Evolutionary conservation across 2,113 vertebrate species (phyloP).

Genomic region (Reinhardtius hippoglossoides): DNA sequence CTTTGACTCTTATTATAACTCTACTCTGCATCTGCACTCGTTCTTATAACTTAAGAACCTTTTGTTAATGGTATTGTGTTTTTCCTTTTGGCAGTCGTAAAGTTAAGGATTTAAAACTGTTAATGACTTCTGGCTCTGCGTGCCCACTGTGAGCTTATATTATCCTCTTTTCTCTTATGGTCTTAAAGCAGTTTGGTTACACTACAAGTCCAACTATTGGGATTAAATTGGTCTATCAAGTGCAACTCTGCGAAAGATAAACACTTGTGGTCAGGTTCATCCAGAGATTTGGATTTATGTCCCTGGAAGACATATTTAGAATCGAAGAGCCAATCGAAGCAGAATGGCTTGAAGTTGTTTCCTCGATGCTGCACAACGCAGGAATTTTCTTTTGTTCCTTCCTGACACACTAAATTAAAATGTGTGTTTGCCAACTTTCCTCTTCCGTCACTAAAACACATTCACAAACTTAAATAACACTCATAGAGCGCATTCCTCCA

Average conservation of each 20-base stretch:
- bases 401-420: constrained; percentile 34
- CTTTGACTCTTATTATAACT: constrained; percentile 28
- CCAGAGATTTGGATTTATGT: constrained; percentile 47
- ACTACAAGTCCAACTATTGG: constrained; percentile 41
- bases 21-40: constrained; percentile 12
- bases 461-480: background rate
- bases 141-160: constrained; percentile 43
- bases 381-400: constrained; percentile 57
- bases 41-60: constrained; percentile 66
- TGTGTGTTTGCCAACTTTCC: constrained; percentile 72
- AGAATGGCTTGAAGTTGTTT: constrained; percentile 16
- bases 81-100: constrained; percentile 56
- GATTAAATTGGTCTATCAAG: constrained; percentile 56
- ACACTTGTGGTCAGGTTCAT: constrained; percentile 44
- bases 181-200: constrained; percentile 48
- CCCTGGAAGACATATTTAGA: constrained; percentile 4
- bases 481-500: too few relatives aligned
- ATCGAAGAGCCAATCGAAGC: constrained; percentile 21
- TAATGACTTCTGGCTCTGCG: constrained; percentile 54
- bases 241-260: constrained; percentile 37
- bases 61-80: constrained; percentile 67
- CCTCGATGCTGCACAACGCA: constrained; percentile 7
- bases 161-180: constrained; percentile 60
- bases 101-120: constrained; percentile 63
- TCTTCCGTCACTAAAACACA: constrained; percentile 59